Percentiles rank a stretch among this genome's conserved stretches.
Evolutionary conservation across 53 echinoderm and acorn worm species (phyloP).

Genomic region (Echinometra lucunter): DNA sequence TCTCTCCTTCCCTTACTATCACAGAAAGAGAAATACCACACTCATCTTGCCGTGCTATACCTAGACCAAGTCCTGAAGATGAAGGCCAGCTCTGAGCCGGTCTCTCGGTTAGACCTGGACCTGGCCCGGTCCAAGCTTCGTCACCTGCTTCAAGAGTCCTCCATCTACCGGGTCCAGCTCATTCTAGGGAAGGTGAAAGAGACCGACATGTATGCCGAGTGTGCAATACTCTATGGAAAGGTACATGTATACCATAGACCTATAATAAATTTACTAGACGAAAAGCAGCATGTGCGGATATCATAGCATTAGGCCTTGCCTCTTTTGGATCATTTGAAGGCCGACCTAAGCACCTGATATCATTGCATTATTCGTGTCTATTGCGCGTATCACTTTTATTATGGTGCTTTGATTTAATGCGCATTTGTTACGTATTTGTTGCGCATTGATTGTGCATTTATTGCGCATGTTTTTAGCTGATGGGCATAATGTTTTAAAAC

Average conservation of each 20-base stretch:
- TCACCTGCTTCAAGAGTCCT: conserved; percentile 89
- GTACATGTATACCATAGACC: conserved; percentile 56
- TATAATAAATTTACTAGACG: too few species aligned
- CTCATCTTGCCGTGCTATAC: conserved; percentile 95
- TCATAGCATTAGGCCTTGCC: too few species aligned
- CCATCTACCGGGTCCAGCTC: conserved; percentile 90
- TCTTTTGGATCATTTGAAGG: too few species aligned
- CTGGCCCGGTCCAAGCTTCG: conserved; percentile 94
- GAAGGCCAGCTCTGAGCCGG: conserved; percentile 66
- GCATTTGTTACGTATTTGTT: too few species aligned
- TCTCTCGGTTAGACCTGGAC: conserved; percentile 74
- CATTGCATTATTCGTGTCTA: too few species aligned
- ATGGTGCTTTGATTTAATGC: too few species aligned
- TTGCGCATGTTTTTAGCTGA: too few species aligned
- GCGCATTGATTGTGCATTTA: too few species aligned
- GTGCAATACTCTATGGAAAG: conserved; percentile 98
- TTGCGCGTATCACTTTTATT: too few species aligned
- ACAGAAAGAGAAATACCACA: conserved; percentile 99
- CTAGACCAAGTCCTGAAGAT: conserved; percentile 89
- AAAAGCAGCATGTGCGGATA: too few species aligned
- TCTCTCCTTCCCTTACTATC: not conserved
- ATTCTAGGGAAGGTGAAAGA: conserved; percentile 97
- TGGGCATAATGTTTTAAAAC: too few species aligned
- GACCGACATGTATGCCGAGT: conserved; percentile 99
- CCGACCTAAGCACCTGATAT: too few species aligned